Evolutionary conservation across 2,797 vertebrate species (phyloP), one percentile per base, ranked within the genome.

Genomic region (Gastrophryne carolinensis): DNA sequence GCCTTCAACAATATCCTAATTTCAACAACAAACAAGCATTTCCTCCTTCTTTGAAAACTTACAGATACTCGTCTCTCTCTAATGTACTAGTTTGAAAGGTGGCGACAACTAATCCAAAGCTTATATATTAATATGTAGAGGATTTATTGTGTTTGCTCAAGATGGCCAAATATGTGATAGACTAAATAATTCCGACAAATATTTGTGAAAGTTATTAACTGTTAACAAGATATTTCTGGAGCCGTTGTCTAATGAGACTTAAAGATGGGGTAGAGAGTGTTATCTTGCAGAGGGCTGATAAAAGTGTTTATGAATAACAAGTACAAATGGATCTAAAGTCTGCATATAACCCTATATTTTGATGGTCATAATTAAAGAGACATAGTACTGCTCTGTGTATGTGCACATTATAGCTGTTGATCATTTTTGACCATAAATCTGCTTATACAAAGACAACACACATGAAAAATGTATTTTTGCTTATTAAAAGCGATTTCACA

Each of bases 141-240:
- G 87, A 88, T 89, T 91, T 89, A 84, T 82, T 84, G 84, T 89
- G 87, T 87, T 89, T 80, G 78, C 87, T 88, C 80, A 90, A 89
- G 84, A 89, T 89, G 88, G 90, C 91, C 87, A 91, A 92, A 90
- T 87, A 90, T 84, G 87, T 82, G 83, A 91, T 90, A 86, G 86
- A 78, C 81, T 81, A 90, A 91, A 90, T 86, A 86, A 79, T 81
- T 79, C 87, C 82, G 82, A 81, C 83, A 89, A 91, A 91, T 92
- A 90, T 92, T 91, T 92, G 85, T 84, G 77, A 83, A 90, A 90
- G 85, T 82, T 85, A 90, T 89, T 89, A 89, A 81, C 84, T 86
- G 81, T 87, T 90, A 79, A 81, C 81, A 88, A 83, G 81, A 80
- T 84, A 85, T 88, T 81, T 64, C 27, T 15, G 35, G 57, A 54